Base-by-base conservation (phyloP, 2,113 vertebrate species). In the Hylia prasina region DNA sequence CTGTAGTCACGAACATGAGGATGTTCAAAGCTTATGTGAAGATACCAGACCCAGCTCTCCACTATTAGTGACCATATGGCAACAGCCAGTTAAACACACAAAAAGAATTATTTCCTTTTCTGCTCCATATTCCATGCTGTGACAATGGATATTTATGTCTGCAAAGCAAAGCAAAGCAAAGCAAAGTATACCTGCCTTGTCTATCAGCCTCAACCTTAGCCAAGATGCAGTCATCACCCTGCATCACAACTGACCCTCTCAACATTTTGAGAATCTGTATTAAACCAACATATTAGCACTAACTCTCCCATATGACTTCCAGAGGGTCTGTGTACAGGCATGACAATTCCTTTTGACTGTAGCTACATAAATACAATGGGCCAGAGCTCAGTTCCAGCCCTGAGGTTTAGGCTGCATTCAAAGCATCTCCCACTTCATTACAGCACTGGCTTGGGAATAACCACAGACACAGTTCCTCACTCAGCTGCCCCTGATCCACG, bases 391-490 rank as follows among this genome's bases (percentile, higher is more conserved):
- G 8, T 28, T 75, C 24, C 60, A 90, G 20, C 37, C 51, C 82
- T 33, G 73, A 63, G 30, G 56, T 16, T 35, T 37, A 65, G 63
- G 15, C 17, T 69, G 40, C 13, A 27, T 45, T 53, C 45, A 48
- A 31, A 86, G 40, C 22, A 45, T 33, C 63, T 82, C 50, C 40
- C 12, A 17, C n/a, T 31, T 6, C 24, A 15, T 13, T 13, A 51
- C 40, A 51, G 48, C 42, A 25, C 0, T 18, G 40, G 16, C 37
- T 23, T 56, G 20, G 37, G 40, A 24, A 82, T 48, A 60, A 30
- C 17, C 21, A 8, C 1, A 11, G 51, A 33, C 19, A 45, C 4
- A 68, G 57, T 2, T 76, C 24, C 57, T 88, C 0, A 0, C 48
- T 37, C 15, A 51, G 40, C 31, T 64, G 48, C 11, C 23, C 44